Conservation (phyloP, 1,140 invertebrate genomes). For the Caenorhabditis briggsae region DNA sequence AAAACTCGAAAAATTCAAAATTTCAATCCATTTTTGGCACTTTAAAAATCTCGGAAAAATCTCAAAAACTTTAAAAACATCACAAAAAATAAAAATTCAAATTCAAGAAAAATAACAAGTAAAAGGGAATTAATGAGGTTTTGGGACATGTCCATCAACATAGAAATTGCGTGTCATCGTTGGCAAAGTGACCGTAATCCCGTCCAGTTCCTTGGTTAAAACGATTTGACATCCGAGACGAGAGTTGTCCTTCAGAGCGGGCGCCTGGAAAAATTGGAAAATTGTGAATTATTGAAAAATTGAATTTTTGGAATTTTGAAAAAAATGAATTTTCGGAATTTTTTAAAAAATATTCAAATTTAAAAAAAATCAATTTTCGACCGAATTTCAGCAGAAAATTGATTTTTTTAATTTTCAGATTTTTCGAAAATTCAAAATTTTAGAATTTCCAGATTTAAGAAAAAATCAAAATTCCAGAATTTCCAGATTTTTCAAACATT, state of each 20-base stretch:
- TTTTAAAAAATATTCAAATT: too few species aligned
- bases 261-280: slow-evolving; percentile 81
- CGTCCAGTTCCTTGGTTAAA: slow-evolving; percentile 87
- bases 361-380: too few species aligned
- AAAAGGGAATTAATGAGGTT: slow-evolving; percentile 83
- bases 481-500: too few species aligned
- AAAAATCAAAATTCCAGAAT: too few species aligned
- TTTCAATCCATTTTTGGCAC: too few species aligned
- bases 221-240: slow-evolving; percentile 96
- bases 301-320: background rate
- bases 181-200: slow-evolving; percentile 88
- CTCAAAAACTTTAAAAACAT: background rate
- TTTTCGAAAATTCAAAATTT: too few species aligned
- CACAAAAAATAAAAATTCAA: background rate
- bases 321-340: slow-evolving; percentile 23
- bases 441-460: too few species aligned
- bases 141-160: slow-evolving; percentile 95
- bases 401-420: too few species aligned
- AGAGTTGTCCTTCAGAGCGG: slow-evolving; percentile 94
- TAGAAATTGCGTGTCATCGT: slow-evolving; percentile 96
- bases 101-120: background rate
- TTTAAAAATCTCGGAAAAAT: too few species aligned
- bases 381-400: too few species aligned
- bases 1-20: too few species aligned
- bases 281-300: too few species aligned